Percentiles rank a stretch among this genome's conserved stretches.
These are phyloP conservation scores for Lasaia peninsularis DNA, from an alignment of 1,140 invertebrate species.

Conservation along the genomic window DNA sequence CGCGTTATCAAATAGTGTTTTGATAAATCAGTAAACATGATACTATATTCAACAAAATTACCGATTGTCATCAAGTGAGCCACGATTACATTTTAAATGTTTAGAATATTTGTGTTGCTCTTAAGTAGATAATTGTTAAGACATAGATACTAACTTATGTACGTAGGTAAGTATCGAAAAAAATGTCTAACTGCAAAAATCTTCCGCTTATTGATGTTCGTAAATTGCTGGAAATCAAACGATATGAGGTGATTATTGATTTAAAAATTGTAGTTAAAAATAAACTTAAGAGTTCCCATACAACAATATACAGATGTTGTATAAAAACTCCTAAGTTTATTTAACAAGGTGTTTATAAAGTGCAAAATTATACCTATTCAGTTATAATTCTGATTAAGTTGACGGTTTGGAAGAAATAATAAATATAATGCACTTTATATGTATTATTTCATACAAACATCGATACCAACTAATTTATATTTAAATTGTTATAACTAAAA, in stretches of 20 bases:
- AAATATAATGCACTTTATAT: too few species aligned
- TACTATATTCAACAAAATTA: background rate
- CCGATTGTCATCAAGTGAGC: too few species aligned
- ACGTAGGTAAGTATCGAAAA: background rate
- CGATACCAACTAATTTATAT: too few species aligned
- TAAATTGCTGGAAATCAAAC: background rate
- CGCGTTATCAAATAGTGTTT: background rate
- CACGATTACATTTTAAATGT: too few species aligned
- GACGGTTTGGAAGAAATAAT: too few species aligned
- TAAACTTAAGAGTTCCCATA: too few species aligned
- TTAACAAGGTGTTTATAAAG: too few species aligned
- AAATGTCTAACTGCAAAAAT: slow-evolving; percentile 1
- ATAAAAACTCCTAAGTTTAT: too few species aligned
- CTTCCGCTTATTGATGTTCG: background rate
- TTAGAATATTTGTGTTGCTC: slow-evolving; percentile 1
- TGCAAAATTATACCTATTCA: too few species aligned
- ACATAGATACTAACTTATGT: slow-evolving; percentile 7
- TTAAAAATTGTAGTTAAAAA: background rate
- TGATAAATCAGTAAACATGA: background rate
- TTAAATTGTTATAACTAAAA: slow-evolving; percentile 23
- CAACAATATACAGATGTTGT: too few species aligned
- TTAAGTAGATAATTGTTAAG: slow-evolving; percentile 5
- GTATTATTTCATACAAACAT: too few species aligned
- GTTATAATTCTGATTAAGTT: too few species aligned
- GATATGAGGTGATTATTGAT: background rate